These are phyloP conservation scores for Koerneria pararmatus DNA, from an alignment of 2,888 invertebrate genomes.

Conservation along the genomic window DNA sequence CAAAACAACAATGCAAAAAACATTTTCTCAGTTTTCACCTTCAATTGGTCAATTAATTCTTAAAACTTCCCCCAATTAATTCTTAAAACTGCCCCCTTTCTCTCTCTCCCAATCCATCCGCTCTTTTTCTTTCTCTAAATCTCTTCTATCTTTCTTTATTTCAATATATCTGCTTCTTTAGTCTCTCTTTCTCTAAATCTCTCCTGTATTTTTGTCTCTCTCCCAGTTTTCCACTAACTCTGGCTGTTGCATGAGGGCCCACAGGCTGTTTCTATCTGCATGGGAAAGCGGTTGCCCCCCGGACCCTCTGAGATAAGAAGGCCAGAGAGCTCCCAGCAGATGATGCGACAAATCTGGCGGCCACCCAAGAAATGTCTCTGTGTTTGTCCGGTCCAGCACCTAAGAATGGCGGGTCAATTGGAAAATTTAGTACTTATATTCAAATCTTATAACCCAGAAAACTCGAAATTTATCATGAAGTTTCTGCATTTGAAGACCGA, in stretches of 20 bases:
- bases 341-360: conserved; percentile 47
- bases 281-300: conserved; percentile 36
- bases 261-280: conserved; percentile 50
- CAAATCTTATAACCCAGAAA: background rate
- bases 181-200: no score
- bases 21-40: no score
- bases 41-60: no score
- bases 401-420: conserved; percentile 28
- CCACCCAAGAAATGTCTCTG: conserved; percentile 51
- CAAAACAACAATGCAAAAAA: no score
- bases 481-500: background rate
- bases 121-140: no score
- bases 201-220: no score
- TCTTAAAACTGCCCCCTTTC: no score
- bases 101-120: no score
- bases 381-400: conserved; percentile 54
- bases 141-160: no score
- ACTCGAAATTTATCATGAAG: conserved; percentile 4
- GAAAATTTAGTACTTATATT: background rate
- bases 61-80: no score
- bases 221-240: no score
- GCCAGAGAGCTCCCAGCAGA: conserved; percentile 53
- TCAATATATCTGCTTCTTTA: no score
- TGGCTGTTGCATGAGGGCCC: conserved; percentile 57
- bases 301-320: conserved; percentile 36